Conservation (phyloP, 2,888 invertebrate species). For the Mimas tiliae region DNA sequence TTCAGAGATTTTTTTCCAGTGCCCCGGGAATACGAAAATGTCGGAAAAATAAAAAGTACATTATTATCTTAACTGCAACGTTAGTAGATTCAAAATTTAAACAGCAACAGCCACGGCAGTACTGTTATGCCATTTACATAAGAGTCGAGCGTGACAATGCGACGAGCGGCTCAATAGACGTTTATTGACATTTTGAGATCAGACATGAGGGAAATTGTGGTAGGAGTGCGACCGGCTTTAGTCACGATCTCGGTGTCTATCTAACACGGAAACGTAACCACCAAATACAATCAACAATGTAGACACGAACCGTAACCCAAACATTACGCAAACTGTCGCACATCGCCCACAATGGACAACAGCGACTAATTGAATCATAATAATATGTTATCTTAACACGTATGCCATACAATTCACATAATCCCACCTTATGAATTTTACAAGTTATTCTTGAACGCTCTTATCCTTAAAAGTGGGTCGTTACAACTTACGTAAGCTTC, state of each 20-base stretch:
- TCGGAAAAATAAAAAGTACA: too few relatives aligned
- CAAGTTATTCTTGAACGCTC: neutral
- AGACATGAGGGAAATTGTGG: slow-evolving; percentile 40
- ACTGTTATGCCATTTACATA: neutral
- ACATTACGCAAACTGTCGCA: neutral
- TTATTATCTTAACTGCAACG: too few relatives aligned
- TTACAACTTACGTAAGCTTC: neutral
- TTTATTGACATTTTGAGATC: slow-evolving; percentile 47
- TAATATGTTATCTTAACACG: neutral
- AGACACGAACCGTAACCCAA: slow-evolving; percentile 37
- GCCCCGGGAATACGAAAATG: too few relatives aligned
- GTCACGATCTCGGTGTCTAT: slow-evolving; percentile 47
- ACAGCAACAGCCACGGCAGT: too few relatives aligned
- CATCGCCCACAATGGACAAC: neutral
- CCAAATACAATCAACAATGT: slow-evolving; percentile 33
- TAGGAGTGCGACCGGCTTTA: slow-evolving; percentile 37
- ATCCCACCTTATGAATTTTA: neutral
- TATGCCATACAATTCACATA: neutral
- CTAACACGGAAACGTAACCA: slow-evolving; percentile 38
- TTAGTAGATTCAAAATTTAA: too few relatives aligned
- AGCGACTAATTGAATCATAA: neutral
- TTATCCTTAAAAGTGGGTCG: neutral
- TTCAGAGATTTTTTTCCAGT: too few relatives aligned
- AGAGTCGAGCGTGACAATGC: slow-evolving; percentile 7
- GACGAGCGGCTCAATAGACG: slow-evolving; percentile 32